These are phyloP conservation scores for Aleiodes alternator DNA, from an alignment of 2,888 invertebrate species.

Conservation along the genomic window DNA sequence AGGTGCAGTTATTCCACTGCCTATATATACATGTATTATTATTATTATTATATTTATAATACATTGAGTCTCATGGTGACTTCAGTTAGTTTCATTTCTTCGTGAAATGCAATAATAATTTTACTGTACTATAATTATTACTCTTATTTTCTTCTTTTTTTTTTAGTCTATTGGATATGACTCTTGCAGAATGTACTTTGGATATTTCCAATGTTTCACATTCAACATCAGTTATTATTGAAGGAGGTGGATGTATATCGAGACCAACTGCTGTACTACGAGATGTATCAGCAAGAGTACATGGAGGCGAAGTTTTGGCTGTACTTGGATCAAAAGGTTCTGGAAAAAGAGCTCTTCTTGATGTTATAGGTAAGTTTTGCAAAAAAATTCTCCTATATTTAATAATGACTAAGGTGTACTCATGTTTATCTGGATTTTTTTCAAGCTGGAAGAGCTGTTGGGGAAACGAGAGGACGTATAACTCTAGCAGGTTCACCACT, in stretches of 20 bases:
- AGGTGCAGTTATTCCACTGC: too few species aligned
- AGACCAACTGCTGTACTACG: constrained; percentile 85
- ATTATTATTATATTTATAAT: too few species aligned
- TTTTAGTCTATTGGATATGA: constrained; percentile 76
- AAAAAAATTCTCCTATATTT: too few species aligned
- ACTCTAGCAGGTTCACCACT: constrained; percentile 91
- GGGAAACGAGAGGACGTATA: constrained; percentile 91
- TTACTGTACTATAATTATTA: too few species aligned
- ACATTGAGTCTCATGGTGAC: too few species aligned
- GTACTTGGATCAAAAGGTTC: constrained; percentile 96
- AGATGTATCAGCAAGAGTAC: constrained; percentile 93
- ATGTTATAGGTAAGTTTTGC: constrained; percentile 82
- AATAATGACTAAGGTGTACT: background rate
- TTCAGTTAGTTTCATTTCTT: too few species aligned
- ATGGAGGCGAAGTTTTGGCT: constrained; percentile 95
- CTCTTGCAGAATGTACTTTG: constrained; percentile 89
- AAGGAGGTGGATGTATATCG: constrained; percentile 67
- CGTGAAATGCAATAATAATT: too few species aligned
- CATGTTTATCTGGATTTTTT: constrained; percentile 5
- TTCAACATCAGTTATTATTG: constrained; percentile 74
- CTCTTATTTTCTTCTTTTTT: too few species aligned
- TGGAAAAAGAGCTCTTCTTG: constrained; percentile 94
- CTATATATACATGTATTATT: too few species aligned
- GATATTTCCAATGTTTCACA: constrained; percentile 93
- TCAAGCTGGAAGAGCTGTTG: constrained; percentile 81